phyloP scores from a whole-genome alignment of 2,797 vertebrate genomes.

The Coluber constrictor region DNA sequence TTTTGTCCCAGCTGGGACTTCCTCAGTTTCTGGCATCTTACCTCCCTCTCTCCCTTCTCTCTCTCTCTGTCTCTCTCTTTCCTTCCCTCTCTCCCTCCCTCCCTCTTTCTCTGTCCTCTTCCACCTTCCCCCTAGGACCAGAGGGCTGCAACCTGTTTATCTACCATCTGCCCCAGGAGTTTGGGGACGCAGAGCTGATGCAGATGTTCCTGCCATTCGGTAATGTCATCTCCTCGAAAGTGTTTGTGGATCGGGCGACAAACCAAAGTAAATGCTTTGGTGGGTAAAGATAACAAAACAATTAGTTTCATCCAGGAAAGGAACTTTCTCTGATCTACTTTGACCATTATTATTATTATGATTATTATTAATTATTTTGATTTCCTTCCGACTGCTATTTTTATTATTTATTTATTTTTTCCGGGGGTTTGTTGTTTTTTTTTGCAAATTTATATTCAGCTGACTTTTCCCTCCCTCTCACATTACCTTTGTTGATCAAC shows the following conservation, averaged over 20 bases:
- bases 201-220: slow-evolving; percentile 99
- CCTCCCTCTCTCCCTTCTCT: slow-evolving; percentile 6
- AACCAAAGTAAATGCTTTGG: slow-evolving; percentile 99
- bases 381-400: slow-evolving; percentile 59
- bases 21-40: slow-evolving; percentile 44
- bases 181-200: slow-evolving; percentile 99
- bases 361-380: neutral
- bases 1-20: neutral
- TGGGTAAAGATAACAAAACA: slow-evolving; percentile 93
- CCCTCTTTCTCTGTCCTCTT: slow-evolving; percentile 52
- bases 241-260: slow-evolving; percentile 99
- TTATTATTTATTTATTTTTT: slow-evolving; percentile 27
- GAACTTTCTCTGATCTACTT: slow-evolving; percentile 73
- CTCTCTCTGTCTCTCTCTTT: too few relatives aligned
- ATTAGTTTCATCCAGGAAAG: slow-evolving; percentile 82
- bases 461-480: slow-evolving; percentile 51
- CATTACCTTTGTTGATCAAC: slow-evolving; percentile 58
- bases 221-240: slow-evolving; percentile 99
- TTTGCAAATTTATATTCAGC: slow-evolving; percentile 57
- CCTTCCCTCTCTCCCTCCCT: slow-evolving; percentile 33
- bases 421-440: neutral
- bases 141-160: slow-evolving; percentile 99
- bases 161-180: slow-evolving; percentile 99
- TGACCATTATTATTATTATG: slow-evolving; percentile 43
- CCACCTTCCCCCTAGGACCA: slow-evolving; percentile 80